phyloP scores from a whole-genome alignment of 1,140 invertebrate genomes.

The Drosophila ambigua region DNA sequence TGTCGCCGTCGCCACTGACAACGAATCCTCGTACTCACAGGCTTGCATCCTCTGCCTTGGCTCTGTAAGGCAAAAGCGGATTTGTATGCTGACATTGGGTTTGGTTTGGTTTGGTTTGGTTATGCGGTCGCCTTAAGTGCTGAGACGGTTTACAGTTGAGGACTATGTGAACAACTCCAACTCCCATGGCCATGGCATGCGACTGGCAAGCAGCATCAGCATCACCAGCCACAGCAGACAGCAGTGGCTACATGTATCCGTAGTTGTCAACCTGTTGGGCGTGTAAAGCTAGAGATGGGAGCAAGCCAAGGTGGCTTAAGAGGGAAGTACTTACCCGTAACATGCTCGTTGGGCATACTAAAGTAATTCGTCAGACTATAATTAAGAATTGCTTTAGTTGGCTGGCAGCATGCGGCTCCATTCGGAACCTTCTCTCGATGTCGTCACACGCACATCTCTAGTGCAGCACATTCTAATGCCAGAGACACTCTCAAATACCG shows the following conservation, averaged over 20 bases:
- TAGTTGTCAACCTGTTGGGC: constrained; percentile 36
- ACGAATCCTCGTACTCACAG: constrained; percentile 13
- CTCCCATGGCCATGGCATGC: constrained; percentile 1
- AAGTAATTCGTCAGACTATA: too few relatives aligned
- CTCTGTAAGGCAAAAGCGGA: constrained; percentile 24
- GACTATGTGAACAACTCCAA: background rate
- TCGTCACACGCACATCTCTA: constrained; percentile 34
- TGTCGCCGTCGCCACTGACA: constrained; percentile 9
- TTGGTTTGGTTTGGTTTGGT: constrained; percentile 53
- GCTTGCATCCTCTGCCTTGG: constrained; percentile 24
- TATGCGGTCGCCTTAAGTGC: constrained; percentile 60
- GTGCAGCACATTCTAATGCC: constrained; percentile 33
- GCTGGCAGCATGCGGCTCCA: too few relatives aligned
- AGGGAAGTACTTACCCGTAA: background rate
- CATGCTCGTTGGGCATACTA: too few relatives aligned
- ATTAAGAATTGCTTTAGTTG: too few relatives aligned
- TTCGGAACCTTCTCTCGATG: too few relatives aligned
- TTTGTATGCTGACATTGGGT: constrained; percentile 51
- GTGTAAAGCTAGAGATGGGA: constrained; percentile 34
- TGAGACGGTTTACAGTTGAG: constrained; percentile 9
- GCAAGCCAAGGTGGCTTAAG: too few relatives aligned
- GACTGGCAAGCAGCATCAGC: constrained; percentile 6
- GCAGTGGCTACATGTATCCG: constrained; percentile 6
- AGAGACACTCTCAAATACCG: constrained; percentile 30
- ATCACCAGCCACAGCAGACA: constrained; percentile 2